phyloP scores from a whole-genome alignment of 2,113 vertebrate species.

The Daphoenositta chrysoptera region DNA sequence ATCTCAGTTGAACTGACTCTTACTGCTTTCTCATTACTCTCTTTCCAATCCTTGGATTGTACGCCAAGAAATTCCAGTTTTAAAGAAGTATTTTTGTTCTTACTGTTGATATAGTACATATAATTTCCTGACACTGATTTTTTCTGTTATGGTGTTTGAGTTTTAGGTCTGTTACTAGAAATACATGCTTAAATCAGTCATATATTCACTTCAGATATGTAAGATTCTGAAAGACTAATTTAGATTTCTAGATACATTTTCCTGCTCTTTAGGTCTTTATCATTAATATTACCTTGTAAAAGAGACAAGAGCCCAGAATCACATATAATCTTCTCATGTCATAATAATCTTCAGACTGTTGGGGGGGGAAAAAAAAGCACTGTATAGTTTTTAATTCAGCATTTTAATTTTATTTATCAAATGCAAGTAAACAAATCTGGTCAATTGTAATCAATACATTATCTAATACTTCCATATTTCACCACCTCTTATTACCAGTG shows the following conservation, averaged over 20 bases:
- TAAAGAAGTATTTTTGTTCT: background rate
- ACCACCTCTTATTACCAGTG: background rate
- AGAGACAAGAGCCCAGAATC: constrained; percentile 90
- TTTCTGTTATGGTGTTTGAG: background rate
- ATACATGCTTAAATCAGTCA: background rate
- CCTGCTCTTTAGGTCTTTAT: background rate
- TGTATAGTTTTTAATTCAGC: background rate
- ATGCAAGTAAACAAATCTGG: background rate
- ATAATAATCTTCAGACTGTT: constrained; percentile 92
- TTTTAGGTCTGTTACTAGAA: background rate
- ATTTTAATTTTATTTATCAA: background rate
- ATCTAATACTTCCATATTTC: background rate
- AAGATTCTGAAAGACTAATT: background rate
- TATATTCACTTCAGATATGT: background rate
- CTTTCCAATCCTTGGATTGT: background rate
- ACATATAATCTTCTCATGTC: constrained; percentile 89
- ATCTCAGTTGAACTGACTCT: background rate
- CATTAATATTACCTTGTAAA: constrained; percentile 86
- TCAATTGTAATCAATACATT: background rate
- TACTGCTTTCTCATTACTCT: background rate
- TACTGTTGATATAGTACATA: background rate
- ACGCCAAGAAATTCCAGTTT: background rate
- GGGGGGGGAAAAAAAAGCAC: background rate
- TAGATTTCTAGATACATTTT: background rate
- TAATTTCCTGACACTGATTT: background rate